A percentile compares a stretch with the other conserved stretches of the same genome.
Evolutionary conservation across 1,140 invertebrate species (phyloP).

Genomic region (Zaprionus davidi): DNA sequence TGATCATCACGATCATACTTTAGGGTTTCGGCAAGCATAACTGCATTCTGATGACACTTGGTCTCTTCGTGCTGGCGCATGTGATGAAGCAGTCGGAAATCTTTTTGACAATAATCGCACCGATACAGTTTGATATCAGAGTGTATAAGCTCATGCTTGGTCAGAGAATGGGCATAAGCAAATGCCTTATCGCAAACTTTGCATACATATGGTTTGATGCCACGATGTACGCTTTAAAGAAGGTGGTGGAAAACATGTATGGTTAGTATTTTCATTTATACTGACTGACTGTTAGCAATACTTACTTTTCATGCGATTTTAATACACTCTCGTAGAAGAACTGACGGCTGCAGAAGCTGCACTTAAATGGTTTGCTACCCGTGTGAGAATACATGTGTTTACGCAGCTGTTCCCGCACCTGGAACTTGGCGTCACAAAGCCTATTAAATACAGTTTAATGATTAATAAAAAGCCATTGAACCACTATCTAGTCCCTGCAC

Average conservation of each 20-base stretch:
- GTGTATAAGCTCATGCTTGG: slow-evolving; percentile 78
- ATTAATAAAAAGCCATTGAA: neutral
- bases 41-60: slow-evolving; percentile 76
- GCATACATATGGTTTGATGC: slow-evolving; percentile 79
- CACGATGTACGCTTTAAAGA: slow-evolving; percentile 68
- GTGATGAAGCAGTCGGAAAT: slow-evolving; percentile 78
- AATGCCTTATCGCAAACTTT: slow-evolving; percentile 77
- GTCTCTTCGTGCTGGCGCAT: slow-evolving; percentile 81
- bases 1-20: slow-evolving; percentile 50
- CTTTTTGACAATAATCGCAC: slow-evolving; percentile 77
- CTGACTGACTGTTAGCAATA: neutral
- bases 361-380: slow-evolving; percentile 77
- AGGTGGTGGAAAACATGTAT: neutral
- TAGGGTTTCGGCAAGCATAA: slow-evolving; percentile 59
- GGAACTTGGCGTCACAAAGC: slow-evolving; percentile 75
- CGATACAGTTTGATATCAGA: slow-evolving; percentile 76
- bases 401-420: slow-evolving; percentile 70
- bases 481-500: slow-evolving; percentile 5
- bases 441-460: slow-evolving; percentile 30
- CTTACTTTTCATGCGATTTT: slow-evolving; percentile 78
- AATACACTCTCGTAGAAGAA: slow-evolving; percentile 81
- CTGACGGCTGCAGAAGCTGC: slow-evolving; percentile 74
- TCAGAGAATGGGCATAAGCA: slow-evolving; percentile 74
- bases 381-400: slow-evolving; percentile 81
- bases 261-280: neutral